phyloP scores from a whole-genome alignment of 1,140 invertebrate species.

The Drosophila arawakana region DNA sequence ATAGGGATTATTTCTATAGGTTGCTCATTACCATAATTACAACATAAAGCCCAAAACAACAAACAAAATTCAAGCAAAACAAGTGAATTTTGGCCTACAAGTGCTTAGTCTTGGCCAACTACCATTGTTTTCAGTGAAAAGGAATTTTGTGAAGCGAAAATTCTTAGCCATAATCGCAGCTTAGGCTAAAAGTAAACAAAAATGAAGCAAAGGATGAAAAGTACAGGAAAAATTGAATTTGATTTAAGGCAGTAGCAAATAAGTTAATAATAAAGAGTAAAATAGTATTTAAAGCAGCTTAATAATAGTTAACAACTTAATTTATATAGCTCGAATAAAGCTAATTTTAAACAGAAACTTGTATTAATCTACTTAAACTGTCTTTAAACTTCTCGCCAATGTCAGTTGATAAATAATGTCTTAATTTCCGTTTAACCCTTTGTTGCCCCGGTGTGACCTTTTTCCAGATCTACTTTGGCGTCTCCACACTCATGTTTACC shows the following conservation, averaged over 20 bases:
- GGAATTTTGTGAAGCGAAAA: neutral
- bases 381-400: no score
- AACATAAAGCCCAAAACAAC: neutral
- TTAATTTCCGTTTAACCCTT: slow-evolving; percentile 13
- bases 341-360: no score
- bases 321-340: no score
- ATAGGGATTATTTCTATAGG: neutral
- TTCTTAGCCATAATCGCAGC: neutral
- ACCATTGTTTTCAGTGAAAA: neutral
- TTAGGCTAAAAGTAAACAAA: neutral
- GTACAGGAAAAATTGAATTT: no score
- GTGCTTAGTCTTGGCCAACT: neutral
- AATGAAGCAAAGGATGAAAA: neutral
- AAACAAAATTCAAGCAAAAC: neutral
- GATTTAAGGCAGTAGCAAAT: no score
- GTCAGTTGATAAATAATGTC: slow-evolving; percentile 6
- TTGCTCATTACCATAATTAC: slow-evolving; percentile 9
- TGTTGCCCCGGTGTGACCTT: neutral
- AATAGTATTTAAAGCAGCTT: neutral
- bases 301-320: no score
- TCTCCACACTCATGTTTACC: slow-evolving; percentile 72
- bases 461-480: slow-evolving; percentile 70
- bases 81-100: neutral
- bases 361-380: no score
- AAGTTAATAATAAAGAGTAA: neutral